Base-by-base conservation (phyloP, 2,888 invertebrate species). In the Helleia helle region DNA sequence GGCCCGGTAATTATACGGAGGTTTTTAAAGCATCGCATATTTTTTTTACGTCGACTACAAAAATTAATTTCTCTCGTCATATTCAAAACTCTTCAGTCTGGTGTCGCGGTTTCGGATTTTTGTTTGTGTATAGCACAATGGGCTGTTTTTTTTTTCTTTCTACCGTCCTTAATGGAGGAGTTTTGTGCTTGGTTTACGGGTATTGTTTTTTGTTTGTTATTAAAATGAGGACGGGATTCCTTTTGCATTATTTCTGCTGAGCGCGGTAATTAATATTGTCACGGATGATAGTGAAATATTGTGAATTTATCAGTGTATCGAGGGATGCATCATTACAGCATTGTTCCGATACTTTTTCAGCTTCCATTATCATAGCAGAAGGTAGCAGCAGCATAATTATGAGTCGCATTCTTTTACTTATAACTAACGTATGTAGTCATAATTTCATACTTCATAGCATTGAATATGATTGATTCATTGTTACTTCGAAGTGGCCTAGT, bases 1-100 rank as follows among this genome's bases (percentile, higher is more conserved):
- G 50, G 48, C 48, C 37, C 38, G 40, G 49, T 53, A 48, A 55
- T 55, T 56, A 55, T 52, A 44, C 50, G 36, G 50, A 34, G 18
- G 42, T 47, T 44, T 46, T 43, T 40, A 38, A 38, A 44, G 36
- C 44, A 43, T 41, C 44, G 42, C 28, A 15, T 39, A 36, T 44
- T 41, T 40, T 43, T 30, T 30, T 39, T 24, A 34, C 34, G 34
- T 27, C 29, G 48, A 43, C 44, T 46, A 43, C 46, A 44, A 50
- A 53, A 49, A 46, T 44, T 50, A 49, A 49, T 50, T 54, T 45
- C 44, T 41, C 47, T 49, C 44, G 47, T 47, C 41, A 40, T 40
- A 43, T 40, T 45, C 40, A 42, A 45, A 49, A 45, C 44, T 40
- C 41, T 47, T 48, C 45, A 42, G 43, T 45, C 48, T 43, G 41